Conservation (phyloP, 1,140 invertebrate species). For the Chrysoperla carnea region DNA sequence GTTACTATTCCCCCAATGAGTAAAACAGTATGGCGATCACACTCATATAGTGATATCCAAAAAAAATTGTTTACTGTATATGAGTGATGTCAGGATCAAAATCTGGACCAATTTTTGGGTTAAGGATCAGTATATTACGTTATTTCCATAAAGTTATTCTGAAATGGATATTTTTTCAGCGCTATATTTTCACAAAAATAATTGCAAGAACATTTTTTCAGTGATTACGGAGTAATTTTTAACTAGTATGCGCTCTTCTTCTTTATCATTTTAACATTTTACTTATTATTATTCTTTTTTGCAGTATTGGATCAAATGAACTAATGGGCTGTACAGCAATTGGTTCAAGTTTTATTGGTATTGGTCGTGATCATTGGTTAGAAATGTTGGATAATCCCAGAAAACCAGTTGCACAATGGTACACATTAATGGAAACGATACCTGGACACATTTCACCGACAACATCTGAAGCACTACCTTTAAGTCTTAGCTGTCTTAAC, state of each 20-base stretch:
- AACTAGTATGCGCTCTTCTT: constrained; percentile 5
- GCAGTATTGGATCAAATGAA: constrained; percentile 76
- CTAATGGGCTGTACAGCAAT: constrained; percentile 70
- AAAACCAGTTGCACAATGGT: constrained; percentile 75
- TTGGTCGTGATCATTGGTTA: constrained; percentile 74
- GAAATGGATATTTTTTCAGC: constrained; percentile 2
- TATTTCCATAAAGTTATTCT: constrained; percentile 9
- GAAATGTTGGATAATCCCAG: constrained; percentile 75
- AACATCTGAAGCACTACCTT: constrained; percentile 30
- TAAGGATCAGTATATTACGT: no score
- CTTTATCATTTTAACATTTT: no score
- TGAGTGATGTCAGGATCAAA: no score
- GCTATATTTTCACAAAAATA: no score
- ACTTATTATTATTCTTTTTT: no score
- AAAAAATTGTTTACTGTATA: no score
- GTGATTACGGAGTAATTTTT: no score
- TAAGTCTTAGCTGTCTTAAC: constrained; percentile 43
- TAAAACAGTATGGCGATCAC: no score
- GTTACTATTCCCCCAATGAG: no score
- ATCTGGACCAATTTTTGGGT: no score
- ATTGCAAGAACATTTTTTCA: no score
- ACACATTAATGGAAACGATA: constrained; percentile 51
- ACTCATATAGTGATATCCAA: no score
- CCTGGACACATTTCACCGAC: constrained; percentile 34
- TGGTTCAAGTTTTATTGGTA: constrained; percentile 55